Evolutionary conservation across 2,797 vertebrate species (phyloP).

Genomic region (Rhabdophis nuchalis): DNA sequence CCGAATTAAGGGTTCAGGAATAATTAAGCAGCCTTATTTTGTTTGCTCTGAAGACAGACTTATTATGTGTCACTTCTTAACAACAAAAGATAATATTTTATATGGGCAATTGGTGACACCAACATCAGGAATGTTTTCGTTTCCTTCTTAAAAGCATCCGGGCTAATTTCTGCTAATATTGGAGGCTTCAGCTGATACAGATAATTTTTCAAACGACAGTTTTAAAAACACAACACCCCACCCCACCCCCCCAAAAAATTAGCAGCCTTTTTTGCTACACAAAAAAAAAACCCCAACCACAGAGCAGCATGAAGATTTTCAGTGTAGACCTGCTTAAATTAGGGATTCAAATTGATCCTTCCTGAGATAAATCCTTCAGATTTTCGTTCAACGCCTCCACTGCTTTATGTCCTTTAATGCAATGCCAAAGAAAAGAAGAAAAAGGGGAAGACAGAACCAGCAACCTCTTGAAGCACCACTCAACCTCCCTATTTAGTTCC

Average conservation of each 20-base stretch:
- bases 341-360: background rate
- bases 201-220: background rate
- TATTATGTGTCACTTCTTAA: constrained; percentile 8
- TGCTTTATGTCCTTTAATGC: background rate
- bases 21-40: constrained; percentile 22
- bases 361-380: background rate
- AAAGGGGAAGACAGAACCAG: background rate
- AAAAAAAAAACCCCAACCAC: background rate
- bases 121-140: background rate
- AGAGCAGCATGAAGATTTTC: background rate
- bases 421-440: constrained; percentile 8
- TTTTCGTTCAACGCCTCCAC: background rate
- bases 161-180: background rate
- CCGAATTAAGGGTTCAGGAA: background rate
- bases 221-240: background rate
- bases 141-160: background rate
- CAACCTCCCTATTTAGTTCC: constrained; percentile 2
- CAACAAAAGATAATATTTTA: constrained; percentile 20
- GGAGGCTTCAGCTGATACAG: background rate
- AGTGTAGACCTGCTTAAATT: background rate
- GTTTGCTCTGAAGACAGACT: background rate
- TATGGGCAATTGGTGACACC: constrained; percentile 16
- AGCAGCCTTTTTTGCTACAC: background rate
- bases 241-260: background rate
- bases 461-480: constrained; percentile 21